Evolutionary conservation across 1,140 invertebrate genomes (phyloP).

Genomic region (Prorops nasuta): DNA sequence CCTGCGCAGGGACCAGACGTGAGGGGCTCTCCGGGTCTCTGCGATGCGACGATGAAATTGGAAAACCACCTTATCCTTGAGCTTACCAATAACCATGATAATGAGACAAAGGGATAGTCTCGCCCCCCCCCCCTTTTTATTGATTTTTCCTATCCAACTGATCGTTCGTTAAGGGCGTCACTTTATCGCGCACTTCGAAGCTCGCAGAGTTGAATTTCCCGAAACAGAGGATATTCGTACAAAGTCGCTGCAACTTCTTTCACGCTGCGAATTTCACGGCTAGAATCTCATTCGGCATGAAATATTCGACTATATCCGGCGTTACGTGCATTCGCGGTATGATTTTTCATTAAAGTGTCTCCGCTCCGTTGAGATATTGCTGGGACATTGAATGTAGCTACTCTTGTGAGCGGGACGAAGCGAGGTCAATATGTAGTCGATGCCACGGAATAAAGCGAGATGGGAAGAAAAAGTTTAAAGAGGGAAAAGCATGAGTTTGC

Average conservation of each 20-base stretch:
- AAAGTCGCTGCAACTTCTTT: too few relatives aligned
- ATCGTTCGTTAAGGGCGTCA: too few relatives aligned
- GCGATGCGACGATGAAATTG: too few relatives aligned
- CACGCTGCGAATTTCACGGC: too few relatives aligned
- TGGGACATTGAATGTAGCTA: constrained; percentile 54
- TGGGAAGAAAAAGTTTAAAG: constrained; percentile 22
- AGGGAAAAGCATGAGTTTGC: too few relatives aligned
- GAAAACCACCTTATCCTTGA: constrained; percentile 18
- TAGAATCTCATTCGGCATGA: constrained; percentile 53
- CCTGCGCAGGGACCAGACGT: neutral
- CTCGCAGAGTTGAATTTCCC: too few relatives aligned
- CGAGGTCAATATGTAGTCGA: constrained; percentile 14
- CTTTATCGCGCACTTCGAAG: too few relatives aligned
- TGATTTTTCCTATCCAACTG: too few relatives aligned
- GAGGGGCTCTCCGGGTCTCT: too few relatives aligned
- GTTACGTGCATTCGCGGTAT: constrained; percentile 52
- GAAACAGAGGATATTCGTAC: too few relatives aligned
- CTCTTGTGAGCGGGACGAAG: constrained; percentile 39
- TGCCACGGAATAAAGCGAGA: constrained; percentile 8
- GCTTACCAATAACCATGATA: constrained; percentile 23
- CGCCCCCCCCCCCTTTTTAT: too few relatives aligned
- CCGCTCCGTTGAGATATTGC: constrained; percentile 49
- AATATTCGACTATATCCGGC: constrained; percentile 48
- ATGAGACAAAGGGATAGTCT: constrained; percentile 16
- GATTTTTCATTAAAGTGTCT: constrained; percentile 58